Evolutionary conservation across 1,140 invertebrate genomes (phyloP), one percentile per base, ranked within the genome.

Genomic region (Tyrophagus putrescentiae): DNA sequence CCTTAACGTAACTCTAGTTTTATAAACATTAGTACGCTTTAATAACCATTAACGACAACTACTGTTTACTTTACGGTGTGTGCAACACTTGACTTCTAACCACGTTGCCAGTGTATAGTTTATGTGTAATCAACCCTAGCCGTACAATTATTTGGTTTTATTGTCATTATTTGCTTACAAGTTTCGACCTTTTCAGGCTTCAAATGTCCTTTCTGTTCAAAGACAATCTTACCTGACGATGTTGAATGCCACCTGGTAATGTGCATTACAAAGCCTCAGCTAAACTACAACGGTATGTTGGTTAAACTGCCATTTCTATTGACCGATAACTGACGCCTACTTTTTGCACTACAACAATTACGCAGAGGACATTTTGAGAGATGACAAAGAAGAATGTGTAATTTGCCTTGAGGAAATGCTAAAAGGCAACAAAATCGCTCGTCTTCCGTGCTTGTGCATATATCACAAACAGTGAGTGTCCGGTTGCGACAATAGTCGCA

Each of bases 191-290:
- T 18, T 32, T 16, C 77, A 93, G 91, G 90, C 74, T 83, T 95
- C 72, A 92, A 94, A 77, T 98, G 94, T 77, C 93, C 94, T 65
- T 89, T 97, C 65, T 98, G 94, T 81, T 91, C 88, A 75, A 97
- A 96, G 78, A 87, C 89, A 76, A 86, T 98, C 66, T 76, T 94
- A 73, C 87, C 92, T 66, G 91, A 97, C 75, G 93, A 98, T 75
- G 89, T 95, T 70, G 93, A 98, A 79, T 92, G 88, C 78, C 94
- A 97, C 76, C 81, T 98, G 68, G 89, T 97, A 67, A 94, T 97
- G 85, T 98, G 94, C 80, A 83, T 98, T 74, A 97, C 93, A 58
- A 93, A 96, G 80, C 94, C 93, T 67, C 81, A 89, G 71, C 86
- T 98, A 70, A 93, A 84, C 72, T 98, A 98, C 76, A 98, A 98